These are phyloP conservation scores for Elaphurus davidianus DNA, from an alignment of 2,113 vertebrate genomes.

Conservation along the genomic window DNA sequence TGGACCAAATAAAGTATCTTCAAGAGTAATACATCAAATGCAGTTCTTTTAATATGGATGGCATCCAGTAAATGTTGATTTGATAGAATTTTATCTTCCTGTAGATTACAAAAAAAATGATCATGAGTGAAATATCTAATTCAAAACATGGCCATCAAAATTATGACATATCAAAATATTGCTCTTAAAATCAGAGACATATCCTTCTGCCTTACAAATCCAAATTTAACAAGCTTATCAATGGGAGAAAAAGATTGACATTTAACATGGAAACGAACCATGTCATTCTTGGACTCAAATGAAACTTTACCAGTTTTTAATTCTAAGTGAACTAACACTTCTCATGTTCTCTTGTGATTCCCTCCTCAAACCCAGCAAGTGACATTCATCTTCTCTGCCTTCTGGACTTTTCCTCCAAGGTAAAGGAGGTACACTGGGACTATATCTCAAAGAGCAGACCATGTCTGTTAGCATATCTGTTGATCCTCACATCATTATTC, in stretches of 20 bases:
- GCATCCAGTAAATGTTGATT: slow-evolving; percentile 53
- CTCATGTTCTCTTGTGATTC: not conserved
- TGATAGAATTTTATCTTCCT: slow-evolving; percentile 36
- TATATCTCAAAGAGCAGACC: not conserved
- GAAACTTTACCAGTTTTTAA: slow-evolving; percentile 19
- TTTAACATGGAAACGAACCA: slow-evolving; percentile 25
- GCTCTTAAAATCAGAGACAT: slow-evolving; percentile 57
- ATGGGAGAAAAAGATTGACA: slow-evolving; percentile 43
- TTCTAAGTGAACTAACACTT: slow-evolving; percentile 12
- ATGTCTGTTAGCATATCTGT: not conserved
- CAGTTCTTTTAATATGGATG: slow-evolving; percentile 45
- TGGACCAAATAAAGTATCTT: slow-evolving; percentile 3
- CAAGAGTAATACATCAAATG: not conserved
- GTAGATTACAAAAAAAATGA: slow-evolving; percentile 53
- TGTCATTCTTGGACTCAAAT: not conserved
- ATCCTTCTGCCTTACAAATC: slow-evolving; percentile 49
- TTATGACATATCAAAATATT: slow-evolving; percentile 67
- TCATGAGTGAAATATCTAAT: slow-evolving; percentile 51
- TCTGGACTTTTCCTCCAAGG: not conserved
- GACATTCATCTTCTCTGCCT: not conserved
- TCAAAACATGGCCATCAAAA: slow-evolving; percentile 65
- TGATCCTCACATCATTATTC: not conserved
- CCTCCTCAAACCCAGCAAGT: not conserved
- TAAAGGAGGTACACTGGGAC: not conserved
- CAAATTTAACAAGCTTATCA: slow-evolving; percentile 25